Evolutionary conservation across 2,888 invertebrate genomes (phyloP).

Genomic region (Leptinotarsa rubiginosa): DNA sequence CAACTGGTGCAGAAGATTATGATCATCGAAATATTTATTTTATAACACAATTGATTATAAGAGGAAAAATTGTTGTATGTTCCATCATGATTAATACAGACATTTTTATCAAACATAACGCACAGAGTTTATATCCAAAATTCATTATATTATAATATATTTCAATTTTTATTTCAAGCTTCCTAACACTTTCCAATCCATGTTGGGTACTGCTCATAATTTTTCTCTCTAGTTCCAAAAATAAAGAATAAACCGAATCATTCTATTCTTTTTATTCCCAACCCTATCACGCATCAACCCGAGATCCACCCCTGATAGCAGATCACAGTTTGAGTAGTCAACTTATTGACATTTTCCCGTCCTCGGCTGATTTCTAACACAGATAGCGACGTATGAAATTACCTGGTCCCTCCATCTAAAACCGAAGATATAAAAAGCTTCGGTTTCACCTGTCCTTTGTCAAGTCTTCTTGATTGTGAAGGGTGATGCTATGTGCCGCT

Average conservation of each 20-base stretch:
- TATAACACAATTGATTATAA: too few relatives aligned
- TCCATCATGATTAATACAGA: too few relatives aligned
- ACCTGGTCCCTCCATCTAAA: slow-evolving; percentile 58
- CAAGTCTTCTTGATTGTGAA: slow-evolving; percentile 48
- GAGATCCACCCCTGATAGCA: slow-evolving; percentile 41
- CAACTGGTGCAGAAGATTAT: too few relatives aligned
- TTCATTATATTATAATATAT: too few relatives aligned
- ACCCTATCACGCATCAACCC: slow-evolving; percentile 28
- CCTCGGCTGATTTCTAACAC: slow-evolving; percentile 64
- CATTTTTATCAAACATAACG: too few relatives aligned
- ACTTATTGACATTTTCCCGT: slow-evolving; percentile 66
- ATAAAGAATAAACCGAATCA: not conserved
- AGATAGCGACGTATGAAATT: slow-evolving; percentile 66
- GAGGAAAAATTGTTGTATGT: too few relatives aligned
- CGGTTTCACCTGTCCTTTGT: slow-evolving; percentile 65
- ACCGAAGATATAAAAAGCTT: slow-evolving; percentile 59
- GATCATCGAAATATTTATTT: too few relatives aligned
- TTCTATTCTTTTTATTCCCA: slow-evolving; percentile 4
- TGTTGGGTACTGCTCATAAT: too few relatives aligned
- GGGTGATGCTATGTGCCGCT: slow-evolving; percentile 45
- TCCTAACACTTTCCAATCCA: too few relatives aligned
- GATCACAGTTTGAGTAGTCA: slow-evolving; percentile 52
- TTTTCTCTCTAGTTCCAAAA: too few relatives aligned
- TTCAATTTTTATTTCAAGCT: too few relatives aligned
- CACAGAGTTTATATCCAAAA: too few relatives aligned